Base-by-base conservation (phyloP, 1,140 invertebrate genomes). In the Aphelenchoides besseyi region DNA sequence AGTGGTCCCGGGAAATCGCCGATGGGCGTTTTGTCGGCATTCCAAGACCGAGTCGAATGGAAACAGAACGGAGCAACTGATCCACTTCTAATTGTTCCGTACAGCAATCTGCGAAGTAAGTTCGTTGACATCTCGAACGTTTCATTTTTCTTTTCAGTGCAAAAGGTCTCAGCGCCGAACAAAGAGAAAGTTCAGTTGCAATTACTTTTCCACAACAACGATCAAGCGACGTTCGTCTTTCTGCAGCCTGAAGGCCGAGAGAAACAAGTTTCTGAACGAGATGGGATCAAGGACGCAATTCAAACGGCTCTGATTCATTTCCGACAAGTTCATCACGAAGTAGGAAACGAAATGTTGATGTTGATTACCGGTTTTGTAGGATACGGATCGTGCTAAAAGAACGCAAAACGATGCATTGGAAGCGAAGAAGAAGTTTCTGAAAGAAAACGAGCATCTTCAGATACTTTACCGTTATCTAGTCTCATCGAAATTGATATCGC, bases 171-270 rank as follows among this genome's bases (percentile, higher is more conserved):
- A 59, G 94, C 96, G 0, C 95, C 94, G 82, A 93, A 93, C 8
- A 98, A 98, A 87, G 90, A 93, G 28, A 98, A 98, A 88, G 92
- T 98, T 66, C 97, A 99, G 86, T 87, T 99, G n/a, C 97, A 99
- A 89, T 89, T 98, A 9, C 92, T 97, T 36, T 87, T 98, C 72
- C 91, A 97, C 82, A 92, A 94, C 88, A 81, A 81, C 9, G 89
- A 91, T 53, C 92, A 93, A 23, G 94, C 93, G 0, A 98, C 95
- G 35, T 99, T 99, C 88, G 95, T 98, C 84, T 99, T 99, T 87
- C 91, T 92, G 48, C 95, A 97, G 87, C 90, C 91, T 36, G 89
- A 89, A 75, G 87, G 87, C 2, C 92, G 2, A 86, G 90, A 26
- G 89, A 91, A 36, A 89, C 89, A 0, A 86, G 88, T 95, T 0